Evolutionary conservation across 2,797 vertebrate species (phyloP).

Genomic region (Danio tinwini): DNA sequence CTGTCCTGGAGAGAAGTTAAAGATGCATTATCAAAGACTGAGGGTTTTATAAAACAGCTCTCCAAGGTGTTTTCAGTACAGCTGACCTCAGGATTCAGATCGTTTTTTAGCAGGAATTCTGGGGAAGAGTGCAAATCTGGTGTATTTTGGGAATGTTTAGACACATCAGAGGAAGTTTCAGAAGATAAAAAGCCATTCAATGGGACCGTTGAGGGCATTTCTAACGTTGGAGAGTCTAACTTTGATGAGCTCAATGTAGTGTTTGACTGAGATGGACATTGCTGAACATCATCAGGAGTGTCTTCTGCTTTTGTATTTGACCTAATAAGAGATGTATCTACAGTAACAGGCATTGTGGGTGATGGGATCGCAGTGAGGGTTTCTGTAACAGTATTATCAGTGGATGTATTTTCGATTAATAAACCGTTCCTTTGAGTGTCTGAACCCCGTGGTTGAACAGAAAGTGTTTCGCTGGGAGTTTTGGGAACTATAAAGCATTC

Average conservation of each 20-base stretch:
- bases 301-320: conserved; percentile 30
- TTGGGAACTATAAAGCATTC: conserved; percentile 6
- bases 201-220: not conserved
- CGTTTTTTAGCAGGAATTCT: conserved; percentile 35
- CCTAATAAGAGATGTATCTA: not conserved
- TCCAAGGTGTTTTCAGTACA: not conserved
- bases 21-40: not conserved
- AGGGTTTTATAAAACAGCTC: not conserved
- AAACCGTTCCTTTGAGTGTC: conserved; percentile 10
- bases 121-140: not conserved
- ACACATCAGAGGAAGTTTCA: not conserved
- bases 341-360: not conserved
- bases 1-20: conserved; percentile 4
- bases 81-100: not conserved
- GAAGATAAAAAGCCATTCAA: not conserved
- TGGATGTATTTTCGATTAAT: not conserved
- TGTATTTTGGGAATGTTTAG: not conserved
- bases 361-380: not conserved
- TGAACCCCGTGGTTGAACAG: not conserved
- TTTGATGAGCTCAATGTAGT: not conserved
- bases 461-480: not conserved
- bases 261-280: conserved; percentile 17
- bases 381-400: not conserved
- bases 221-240: conserved; percentile 17
- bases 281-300: conserved; percentile 9